Evolutionary conservation across 2,888 invertebrate genomes (phyloP).

Genomic region (Melikaiella ostensackeni): DNA sequence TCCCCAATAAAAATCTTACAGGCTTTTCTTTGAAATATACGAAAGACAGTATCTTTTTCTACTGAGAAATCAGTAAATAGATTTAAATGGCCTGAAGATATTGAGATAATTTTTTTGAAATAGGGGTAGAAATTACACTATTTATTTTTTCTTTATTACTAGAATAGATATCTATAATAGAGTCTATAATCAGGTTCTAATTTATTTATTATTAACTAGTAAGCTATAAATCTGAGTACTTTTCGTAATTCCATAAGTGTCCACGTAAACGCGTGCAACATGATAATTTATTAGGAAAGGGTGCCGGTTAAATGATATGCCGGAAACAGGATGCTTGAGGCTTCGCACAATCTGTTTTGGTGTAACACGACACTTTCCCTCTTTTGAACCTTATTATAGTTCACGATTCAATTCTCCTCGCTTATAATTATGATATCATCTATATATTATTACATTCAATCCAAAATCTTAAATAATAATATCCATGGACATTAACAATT

Average conservation of each 20-base stretch:
- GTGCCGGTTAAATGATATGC: conserved; percentile 62
- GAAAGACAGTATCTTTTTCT: too few species aligned
- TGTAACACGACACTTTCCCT: conserved; percentile 62
- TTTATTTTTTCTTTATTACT: too few species aligned
- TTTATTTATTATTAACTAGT: background rate
- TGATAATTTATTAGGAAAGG: conserved; percentile 40
- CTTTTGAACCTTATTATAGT: conserved; percentile 5
- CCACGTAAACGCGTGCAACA: conserved; percentile 23
- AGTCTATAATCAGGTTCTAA: background rate
- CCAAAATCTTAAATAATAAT: background rate
- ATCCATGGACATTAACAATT: background rate
- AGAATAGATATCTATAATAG: background rate
- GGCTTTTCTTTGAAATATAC: too few species aligned
- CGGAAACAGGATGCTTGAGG: conserved; percentile 67
- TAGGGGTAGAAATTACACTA: too few species aligned
- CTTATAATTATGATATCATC: background rate
- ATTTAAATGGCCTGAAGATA: too few species aligned
- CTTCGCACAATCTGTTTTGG: conserved; percentile 64
- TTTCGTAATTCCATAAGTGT: background rate
- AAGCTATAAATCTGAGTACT: conserved; percentile 4
- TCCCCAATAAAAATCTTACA: too few species aligned
- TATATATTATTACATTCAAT: too few species aligned
- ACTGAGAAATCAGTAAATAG: too few species aligned
- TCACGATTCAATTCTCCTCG: background rate
- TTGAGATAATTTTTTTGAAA: too few species aligned